These are phyloP conservation scores for Crax fasciolata DNA, from an alignment of 2,797 vertebrate genomes.

Conservation along the genomic window DNA sequence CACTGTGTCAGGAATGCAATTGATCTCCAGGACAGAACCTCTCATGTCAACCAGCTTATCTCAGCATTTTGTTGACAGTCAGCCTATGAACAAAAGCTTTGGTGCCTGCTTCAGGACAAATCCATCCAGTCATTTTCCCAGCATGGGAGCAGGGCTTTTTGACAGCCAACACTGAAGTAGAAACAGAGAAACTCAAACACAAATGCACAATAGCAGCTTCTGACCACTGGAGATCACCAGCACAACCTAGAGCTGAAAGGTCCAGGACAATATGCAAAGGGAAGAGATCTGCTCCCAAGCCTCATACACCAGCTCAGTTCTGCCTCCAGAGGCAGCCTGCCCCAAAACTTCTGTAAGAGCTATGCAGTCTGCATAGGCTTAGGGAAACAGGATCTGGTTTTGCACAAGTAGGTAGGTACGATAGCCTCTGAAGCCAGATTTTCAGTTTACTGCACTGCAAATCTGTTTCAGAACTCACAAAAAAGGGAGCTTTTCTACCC, in stretches of 20 bases:
- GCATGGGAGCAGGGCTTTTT: background rate
- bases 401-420: background rate
- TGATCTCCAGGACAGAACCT: slow-evolving; percentile 65
- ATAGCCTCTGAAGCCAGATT: background rate
- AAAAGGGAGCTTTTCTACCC: background rate
- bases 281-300: background rate
- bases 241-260: background rate
- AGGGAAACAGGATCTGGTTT: background rate
- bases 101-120: slow-evolving; percentile 37
- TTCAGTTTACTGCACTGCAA: background rate
- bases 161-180: background rate
- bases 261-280: background rate
- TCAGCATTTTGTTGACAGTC: slow-evolving; percentile 59
- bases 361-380: rapidly evolving
- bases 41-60: slow-evolving; percentile 37
- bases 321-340: background rate
- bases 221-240: background rate
- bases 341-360: background rate
- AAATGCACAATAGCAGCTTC: background rate
- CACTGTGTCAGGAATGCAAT: background rate
- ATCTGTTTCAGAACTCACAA: background rate
- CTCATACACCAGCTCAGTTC: slow-evolving; percentile 9
- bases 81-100: slow-evolving; percentile 27
- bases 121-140: slow-evolving; percentile 29
- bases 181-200: background rate